phyloP scores from a whole-genome alignment of 2,113 vertebrate species.

The Ictalurus furcatus region DNA sequence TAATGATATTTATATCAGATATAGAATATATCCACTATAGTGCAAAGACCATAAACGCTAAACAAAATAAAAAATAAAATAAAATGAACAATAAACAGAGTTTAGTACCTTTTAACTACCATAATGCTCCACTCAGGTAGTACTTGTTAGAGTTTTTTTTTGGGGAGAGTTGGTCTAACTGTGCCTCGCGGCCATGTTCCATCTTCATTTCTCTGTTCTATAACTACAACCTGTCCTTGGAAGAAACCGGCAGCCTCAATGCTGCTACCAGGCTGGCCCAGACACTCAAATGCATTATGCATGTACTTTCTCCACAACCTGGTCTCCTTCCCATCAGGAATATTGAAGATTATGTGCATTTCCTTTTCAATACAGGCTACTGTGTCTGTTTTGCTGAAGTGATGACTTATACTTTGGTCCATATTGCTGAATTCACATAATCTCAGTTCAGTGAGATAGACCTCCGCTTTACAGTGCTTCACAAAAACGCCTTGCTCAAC shows the following conservation, averaged over 20 bases:
- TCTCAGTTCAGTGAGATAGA: conserved; percentile 94
- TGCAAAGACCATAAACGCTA: neutral
- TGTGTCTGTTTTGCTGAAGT: conserved; percentile 8
- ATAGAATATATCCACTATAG: neutral
- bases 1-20: neutral
- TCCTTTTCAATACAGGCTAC: neutral
- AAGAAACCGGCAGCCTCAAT: neutral
- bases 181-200: neutral
- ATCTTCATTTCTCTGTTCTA: neutral
- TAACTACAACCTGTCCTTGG: neutral
- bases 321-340: neutral
- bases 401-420: conserved; percentile 83
- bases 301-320: neutral
- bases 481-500: conserved; percentile 98
- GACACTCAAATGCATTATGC: neutral
- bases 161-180: neutral
- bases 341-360: neutral
- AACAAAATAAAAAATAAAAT: neutral
- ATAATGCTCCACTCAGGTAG: neutral
- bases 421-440: conserved; percentile 94
- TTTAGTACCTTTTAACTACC: neutral
- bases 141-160: neutral
- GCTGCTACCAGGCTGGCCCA: neutral
- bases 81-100: neutral
- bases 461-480: conserved; percentile 98